Conservation (phyloP, 2,888 invertebrate species). For the Sarcophaga subvicina region DNA sequence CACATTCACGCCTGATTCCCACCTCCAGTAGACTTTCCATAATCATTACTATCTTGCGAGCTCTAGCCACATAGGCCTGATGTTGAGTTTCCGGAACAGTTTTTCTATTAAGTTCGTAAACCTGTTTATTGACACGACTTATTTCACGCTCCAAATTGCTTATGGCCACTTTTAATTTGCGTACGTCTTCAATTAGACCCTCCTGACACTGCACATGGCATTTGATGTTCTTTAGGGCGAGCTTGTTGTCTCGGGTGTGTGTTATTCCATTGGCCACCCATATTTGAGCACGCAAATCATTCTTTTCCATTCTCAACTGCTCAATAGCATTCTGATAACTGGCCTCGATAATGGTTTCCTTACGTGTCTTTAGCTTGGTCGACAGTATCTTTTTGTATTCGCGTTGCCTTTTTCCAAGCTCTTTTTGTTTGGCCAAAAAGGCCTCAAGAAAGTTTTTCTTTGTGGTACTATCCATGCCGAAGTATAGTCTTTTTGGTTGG, state of each 20-base stretch:
- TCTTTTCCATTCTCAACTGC: conserved; percentile 76
- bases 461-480: conserved; percentile 59
- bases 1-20: conserved; percentile 78
- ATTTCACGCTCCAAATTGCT: conserved; percentile 77
- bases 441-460: conserved; percentile 74
- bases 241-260: conserved; percentile 73
- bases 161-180: conserved; percentile 76
- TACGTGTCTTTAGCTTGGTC: conserved; percentile 75
- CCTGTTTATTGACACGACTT: conserved; percentile 76
- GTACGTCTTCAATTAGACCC: conserved; percentile 75
- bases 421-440: conserved; percentile 76
- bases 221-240: conserved; percentile 74
- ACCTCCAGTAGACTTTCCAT: conserved; percentile 80
- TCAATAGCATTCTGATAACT: conserved; percentile 77
- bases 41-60: conserved; percentile 76
- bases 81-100: conserved; percentile 80
- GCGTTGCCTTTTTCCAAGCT: conserved; percentile 78
- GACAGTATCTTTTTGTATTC: conserved; percentile 79
- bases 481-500: not conserved
- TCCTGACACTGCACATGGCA: conserved; percentile 79
- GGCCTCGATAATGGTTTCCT: conserved; percentile 77
- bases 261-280: conserved; percentile 78
- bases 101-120: conserved; percentile 77
- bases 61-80: conserved; percentile 74
- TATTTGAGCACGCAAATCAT: conserved; percentile 77